Evolutionary conservation across 2,797 vertebrate species (phyloP).

Genomic region (Trematomus bernacchii): DNA sequence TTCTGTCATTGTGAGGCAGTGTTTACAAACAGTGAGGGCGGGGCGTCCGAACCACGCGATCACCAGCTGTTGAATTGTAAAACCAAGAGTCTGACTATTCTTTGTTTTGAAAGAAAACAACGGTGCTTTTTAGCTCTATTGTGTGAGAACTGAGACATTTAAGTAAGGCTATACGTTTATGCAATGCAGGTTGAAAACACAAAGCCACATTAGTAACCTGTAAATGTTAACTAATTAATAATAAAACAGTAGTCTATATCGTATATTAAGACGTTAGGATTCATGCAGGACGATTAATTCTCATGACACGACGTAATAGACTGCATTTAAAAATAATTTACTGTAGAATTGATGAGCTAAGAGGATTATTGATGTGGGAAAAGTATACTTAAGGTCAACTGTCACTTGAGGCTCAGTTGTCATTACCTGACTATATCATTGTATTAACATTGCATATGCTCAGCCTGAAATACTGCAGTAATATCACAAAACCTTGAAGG

Average conservation of each 20-base stretch:
- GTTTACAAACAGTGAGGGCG: slow-evolving; percentile 81
- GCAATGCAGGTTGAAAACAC: background rate
- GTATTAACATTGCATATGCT: too few species aligned
- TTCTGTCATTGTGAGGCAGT: slow-evolving; percentile 39
- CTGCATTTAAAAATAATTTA: background rate
- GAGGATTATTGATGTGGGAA: too few species aligned
- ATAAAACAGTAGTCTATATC: background rate
- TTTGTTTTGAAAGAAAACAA: background rate
- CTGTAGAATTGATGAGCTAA: background rate
- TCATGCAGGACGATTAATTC: background rate
- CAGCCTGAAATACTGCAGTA: too few species aligned
- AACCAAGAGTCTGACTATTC: background rate
- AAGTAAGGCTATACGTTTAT: background rate
- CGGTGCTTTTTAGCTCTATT: rapidly evolving
- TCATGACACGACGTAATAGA: background rate
- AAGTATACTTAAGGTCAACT: too few species aligned
- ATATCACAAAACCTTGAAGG: too few species aligned
- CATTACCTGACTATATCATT: too few species aligned
- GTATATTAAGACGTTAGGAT: background rate
- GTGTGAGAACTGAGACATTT: background rate
- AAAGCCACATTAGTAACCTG: background rate
- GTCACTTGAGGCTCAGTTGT: too few species aligned
- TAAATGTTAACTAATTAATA: background rate
- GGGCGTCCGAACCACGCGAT: slow-evolving; percentile 68
- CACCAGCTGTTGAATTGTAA: slow-evolving; percentile 34